Conservation (phyloP, 2,797 vertebrate species). For the Tamandua tetradactyla region DNA sequence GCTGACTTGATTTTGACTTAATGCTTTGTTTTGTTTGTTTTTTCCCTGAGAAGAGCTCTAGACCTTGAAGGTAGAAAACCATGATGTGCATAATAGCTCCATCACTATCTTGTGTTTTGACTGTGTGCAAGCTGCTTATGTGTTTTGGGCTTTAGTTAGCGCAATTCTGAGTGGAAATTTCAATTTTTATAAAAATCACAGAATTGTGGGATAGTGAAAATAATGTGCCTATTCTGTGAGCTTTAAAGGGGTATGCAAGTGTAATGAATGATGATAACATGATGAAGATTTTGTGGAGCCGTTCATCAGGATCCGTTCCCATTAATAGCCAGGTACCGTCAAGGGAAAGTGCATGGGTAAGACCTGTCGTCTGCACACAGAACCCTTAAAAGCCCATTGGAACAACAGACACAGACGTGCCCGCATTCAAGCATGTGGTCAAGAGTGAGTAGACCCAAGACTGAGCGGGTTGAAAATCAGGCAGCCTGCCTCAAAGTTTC, state of each 20-base stretch:
- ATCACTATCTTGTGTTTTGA: neutral
- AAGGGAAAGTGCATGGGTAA: neutral
- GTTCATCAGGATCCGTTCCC: neutral
- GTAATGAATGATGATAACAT: neutral
- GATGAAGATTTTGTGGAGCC: neutral
- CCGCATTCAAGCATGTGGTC: neutral
- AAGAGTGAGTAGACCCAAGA: no score
- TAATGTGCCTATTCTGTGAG: neutral
- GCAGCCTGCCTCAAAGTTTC: neutral
- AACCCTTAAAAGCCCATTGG: neutral
- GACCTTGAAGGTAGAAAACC: neutral
- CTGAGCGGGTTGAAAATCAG: neutral
- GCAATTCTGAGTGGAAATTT: neutral
- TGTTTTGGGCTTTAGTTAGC: neutral
- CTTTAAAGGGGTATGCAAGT: neutral
- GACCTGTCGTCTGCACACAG: neutral
- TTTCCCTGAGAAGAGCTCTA: neutral
- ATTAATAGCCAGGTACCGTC: neutral
- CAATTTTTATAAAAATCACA: neutral
- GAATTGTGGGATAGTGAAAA: neutral
- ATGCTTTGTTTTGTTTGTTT: neutral
- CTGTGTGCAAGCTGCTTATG: neutral
- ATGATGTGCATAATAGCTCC: no score
- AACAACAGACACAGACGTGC: neutral
- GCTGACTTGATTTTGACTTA: neutral